phyloP scores from a whole-genome alignment of 2,113 vertebrate genomes.

The Spea multiplicata region DNA sequence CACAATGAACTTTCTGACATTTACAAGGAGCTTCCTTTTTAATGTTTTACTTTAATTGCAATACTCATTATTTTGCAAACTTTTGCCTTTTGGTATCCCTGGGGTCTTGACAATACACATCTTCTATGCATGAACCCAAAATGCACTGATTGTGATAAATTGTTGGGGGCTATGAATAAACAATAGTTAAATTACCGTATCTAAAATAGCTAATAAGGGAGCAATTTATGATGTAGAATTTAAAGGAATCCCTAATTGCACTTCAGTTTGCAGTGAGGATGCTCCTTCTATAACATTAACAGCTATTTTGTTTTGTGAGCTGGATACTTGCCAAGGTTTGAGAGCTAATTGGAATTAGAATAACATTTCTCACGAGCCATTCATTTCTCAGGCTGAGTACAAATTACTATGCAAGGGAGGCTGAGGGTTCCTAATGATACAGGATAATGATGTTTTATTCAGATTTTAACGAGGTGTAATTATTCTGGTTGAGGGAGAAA shows the following conservation, averaged over 20 bases:
- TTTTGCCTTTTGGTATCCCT: conserved; percentile 84
- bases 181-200: conserved; percentile 88
- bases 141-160: conserved; percentile 80
- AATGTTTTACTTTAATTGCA: conserved; percentile 77
- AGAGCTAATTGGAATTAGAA: conserved; percentile 99
- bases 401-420: conserved; percentile 86
- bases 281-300: conserved; percentile 92
- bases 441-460: conserved; percentile 99
- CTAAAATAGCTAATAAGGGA: conserved; percentile 91
- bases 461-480: conserved; percentile 98
- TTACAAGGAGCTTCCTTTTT: conserved; percentile 71
- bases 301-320: conserved; percentile 87
- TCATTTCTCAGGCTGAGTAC: conserved; percentile 88
- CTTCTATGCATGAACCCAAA: conserved; percentile 73
- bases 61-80: conserved; percentile 77
- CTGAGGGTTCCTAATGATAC: conserved; percentile 96
- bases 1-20: conserved; percentile 70
- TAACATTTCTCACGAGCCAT: conserved; percentile 98
- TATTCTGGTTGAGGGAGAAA: conserved; percentile 94
- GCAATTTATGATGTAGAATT: conserved; percentile 98
- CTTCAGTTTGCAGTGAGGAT: conserved; percentile 89
- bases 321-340: conserved; percentile 91
- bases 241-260: conserved; percentile 95
- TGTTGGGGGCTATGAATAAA: conserved; percentile 95
- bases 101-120: conserved; percentile 74